Percentiles rank a stretch among this genome's conserved stretches.
Conservation (phyloP, 92 coral and sea anemone genomes). For the Desmophyllum pertusum region DNA sequence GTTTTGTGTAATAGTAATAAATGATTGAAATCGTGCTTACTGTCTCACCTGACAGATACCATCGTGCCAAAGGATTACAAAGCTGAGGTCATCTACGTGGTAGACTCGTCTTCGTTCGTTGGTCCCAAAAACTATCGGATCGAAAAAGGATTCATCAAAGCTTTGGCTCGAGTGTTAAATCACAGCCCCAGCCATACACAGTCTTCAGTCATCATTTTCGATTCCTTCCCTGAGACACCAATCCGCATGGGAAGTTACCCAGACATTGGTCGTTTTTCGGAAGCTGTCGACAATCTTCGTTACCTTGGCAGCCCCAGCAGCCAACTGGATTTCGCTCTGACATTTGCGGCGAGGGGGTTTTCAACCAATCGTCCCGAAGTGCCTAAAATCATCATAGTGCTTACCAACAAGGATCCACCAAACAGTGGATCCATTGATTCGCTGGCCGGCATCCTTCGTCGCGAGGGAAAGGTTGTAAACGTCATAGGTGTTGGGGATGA, state of each 20-base stretch:
- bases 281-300: slow-evolving; percentile 54
- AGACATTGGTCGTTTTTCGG: slow-evolving; percentile 37
- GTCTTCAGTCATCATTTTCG: slow-evolving; percentile 69
- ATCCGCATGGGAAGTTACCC: slow-evolving; percentile 43
- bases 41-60: slow-evolving; percentile 13
- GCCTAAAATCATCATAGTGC: slow-evolving; percentile 71
- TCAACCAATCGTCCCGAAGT: slow-evolving; percentile 56
- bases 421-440: slow-evolving; percentile 2
- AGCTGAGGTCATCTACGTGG: slow-evolving; percentile 68
- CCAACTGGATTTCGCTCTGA: slow-evolving; percentile 41
- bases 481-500: slow-evolving; percentile 21
- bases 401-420: slow-evolving; percentile 41
- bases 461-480: slow-evolving; percentile 12
- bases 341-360: slow-evolving; percentile 39
- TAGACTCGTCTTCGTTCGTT: slow-evolving; percentile 70
- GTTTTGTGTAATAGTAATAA: not conserved
- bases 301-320: slow-evolving; percentile 55
- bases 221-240: slow-evolving; percentile 45
- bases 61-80: slow-evolving; percentile 55
- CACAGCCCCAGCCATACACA: slow-evolving; percentile 60
- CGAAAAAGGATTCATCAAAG: slow-evolving; percentile 61
- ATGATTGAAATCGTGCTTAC: not conserved
- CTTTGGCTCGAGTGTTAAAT: slow-evolving; percentile 65
- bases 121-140: slow-evolving; percentile 57
- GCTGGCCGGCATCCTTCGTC: slow-evolving; percentile 14